Percentiles rank a stretch among this genome's conserved stretches.
Evolutionary conservation across 2,797 vertebrate genomes (phyloP).

Genomic region (Synaphobranchus kaupii): DNA sequence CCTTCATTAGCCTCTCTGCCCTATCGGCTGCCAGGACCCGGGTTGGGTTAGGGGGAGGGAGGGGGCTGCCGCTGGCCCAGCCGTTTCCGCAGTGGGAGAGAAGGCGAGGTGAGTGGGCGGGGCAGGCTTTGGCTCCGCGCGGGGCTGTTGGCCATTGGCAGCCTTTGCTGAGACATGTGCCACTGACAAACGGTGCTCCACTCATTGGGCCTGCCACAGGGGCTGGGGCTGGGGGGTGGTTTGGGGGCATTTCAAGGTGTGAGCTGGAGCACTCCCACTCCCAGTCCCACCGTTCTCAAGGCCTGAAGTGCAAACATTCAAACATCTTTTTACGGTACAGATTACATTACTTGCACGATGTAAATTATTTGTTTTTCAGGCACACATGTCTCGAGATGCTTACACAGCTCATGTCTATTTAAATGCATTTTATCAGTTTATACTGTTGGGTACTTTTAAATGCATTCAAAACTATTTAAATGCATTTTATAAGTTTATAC

Average conservation of each 20-base stretch:
- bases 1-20: slow-evolving; percentile 28
- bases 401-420: neutral
- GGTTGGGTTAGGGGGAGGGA: neutral
- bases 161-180: neutral
- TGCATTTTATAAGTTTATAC: neutral
- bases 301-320: neutral
- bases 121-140: neutral
- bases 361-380: too few species aligned
- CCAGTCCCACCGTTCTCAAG: too few species aligned
- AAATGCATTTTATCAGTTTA: neutral
- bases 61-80: neutral
- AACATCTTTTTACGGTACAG: neutral
- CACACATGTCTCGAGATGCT: neutral
- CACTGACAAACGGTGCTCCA: neutral
- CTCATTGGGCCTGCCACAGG: neutral
- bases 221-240: neutral
- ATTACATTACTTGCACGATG: too few species aligned
- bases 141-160: neutral
- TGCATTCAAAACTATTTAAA: too few species aligned
- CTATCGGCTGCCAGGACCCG: neutral
- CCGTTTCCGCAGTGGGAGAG: neutral
- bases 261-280: neutral
- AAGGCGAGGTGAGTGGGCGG: neutral
- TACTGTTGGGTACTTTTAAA: too few species aligned
- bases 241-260: neutral